phyloP scores from a whole-genome alignment of 2,797 vertebrate genomes.

The Botia almorhae region DNA sequence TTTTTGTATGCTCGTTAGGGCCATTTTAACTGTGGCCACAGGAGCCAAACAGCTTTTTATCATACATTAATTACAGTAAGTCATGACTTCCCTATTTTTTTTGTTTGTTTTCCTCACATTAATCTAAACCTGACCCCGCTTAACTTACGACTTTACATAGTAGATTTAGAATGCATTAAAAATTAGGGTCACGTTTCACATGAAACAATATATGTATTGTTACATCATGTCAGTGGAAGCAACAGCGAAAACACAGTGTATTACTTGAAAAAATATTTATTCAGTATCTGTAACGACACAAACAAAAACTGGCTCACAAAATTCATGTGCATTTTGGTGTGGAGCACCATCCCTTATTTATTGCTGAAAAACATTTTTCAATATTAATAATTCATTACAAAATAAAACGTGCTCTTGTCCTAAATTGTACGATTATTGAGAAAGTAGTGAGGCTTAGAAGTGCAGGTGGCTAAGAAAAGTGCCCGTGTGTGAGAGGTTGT shows the following conservation, averaged over 20 bases:
- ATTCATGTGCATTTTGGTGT: slow-evolving; percentile 34
- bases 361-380: slow-evolving; percentile 11
- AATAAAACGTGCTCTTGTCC: slow-evolving; percentile 4
- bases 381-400: slow-evolving; percentile 31
- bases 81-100: background rate
- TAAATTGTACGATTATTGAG: slow-evolving; percentile 18
- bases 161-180: background rate
- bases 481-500: slow-evolving; percentile 39
- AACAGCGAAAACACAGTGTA: background rate
- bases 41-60: too few species aligned
- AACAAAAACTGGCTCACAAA: slow-evolving; percentile 36
- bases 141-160: background rate
- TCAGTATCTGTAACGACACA: slow-evolving; percentile 57
- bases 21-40: background rate
- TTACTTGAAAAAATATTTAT: slow-evolving; percentile 63
- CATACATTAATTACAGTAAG: too few species aligned
- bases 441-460: slow-evolving; percentile 55
- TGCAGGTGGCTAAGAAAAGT: slow-evolving; percentile 56
- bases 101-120: background rate
- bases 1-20: background rate
- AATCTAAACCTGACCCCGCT: background rate
- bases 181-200: background rate
- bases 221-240: background rate
- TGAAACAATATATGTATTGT: background rate
- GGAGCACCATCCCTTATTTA: slow-evolving; percentile 17